Percentiles rank a stretch among this genome's conserved stretches.
Conservation (phyloP, 2,113 vertebrate species). For the Blennius ocellaris region DNA sequence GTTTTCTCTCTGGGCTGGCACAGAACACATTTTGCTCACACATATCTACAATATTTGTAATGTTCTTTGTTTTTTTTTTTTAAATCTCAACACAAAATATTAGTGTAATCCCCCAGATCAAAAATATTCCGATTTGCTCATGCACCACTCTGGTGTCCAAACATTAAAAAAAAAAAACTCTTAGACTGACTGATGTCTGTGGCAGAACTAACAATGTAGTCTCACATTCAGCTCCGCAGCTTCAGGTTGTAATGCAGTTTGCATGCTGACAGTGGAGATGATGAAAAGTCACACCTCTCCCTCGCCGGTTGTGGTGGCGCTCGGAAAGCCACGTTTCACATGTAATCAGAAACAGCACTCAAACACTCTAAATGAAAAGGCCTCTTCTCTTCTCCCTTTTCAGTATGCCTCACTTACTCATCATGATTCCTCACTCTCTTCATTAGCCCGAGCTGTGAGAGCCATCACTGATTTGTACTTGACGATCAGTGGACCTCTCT, state of each 20-base stretch:
- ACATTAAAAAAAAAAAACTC: conserved; percentile 19
- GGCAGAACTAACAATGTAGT: conserved; percentile 2
- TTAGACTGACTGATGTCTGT: not conserved
- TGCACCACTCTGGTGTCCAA: conserved; percentile 22
- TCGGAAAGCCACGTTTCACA: conserved; percentile 25
- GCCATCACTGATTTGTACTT: conserved; percentile 63
- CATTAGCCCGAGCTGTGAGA: conserved; percentile 54
- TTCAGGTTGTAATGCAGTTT: conserved; percentile 11
- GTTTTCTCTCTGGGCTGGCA: conserved; percentile 39
- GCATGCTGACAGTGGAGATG: conserved; percentile 2
- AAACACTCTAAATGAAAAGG: conserved; percentile 49
- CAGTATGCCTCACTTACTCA: conserved; percentile 32
- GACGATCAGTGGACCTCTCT: conserved; percentile 52
- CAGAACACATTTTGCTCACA: conserved; percentile 25
- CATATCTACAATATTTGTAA: conserved; percentile 6
- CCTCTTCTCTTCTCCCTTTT: conserved; percentile 26
- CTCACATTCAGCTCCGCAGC: not conserved
- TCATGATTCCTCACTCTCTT: conserved; percentile 51
- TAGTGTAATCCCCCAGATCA: conserved; percentile 18
- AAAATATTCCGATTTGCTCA: conserved; percentile 27
- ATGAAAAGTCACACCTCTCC: conserved; percentile 24
- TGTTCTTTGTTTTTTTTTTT: too few species aligned
- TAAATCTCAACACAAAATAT: conserved; percentile 19
- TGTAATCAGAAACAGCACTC: conserved; percentile 49
- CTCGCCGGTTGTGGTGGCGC: not conserved